A percentile compares a stretch with the other conserved stretches of the same genome.
Conservation (phyloP, 2,888 invertebrate species). For the Falcaria lacertinaria region DNA sequence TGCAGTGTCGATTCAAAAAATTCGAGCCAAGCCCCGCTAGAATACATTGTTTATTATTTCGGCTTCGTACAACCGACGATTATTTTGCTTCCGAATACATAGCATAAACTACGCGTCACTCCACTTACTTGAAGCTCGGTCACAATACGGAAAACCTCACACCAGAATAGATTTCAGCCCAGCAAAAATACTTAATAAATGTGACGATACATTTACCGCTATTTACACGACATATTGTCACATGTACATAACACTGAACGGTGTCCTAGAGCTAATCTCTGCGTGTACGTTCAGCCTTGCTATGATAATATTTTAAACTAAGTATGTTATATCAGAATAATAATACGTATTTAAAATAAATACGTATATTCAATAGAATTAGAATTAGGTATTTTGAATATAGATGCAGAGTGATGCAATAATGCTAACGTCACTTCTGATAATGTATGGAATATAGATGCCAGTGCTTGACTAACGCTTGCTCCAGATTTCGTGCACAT, state of each 20-base stretch:
- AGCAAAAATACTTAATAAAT: conserved; percentile 2
- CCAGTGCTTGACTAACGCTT: neutral
- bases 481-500: too few species aligned
- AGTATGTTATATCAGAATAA: neutral
- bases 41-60: conserved; percentile 52
- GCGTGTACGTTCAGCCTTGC: conserved; percentile 1
- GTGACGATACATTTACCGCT: neutral
- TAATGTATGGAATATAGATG: neutral
- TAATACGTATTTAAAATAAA: neutral
- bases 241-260: neutral
- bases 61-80: conserved; percentile 41
- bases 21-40: conserved; percentile 26
- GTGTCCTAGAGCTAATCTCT: neutral
- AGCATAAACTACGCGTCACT: conserved; percentile 51
- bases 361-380: too few species aligned
- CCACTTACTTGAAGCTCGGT: conserved; percentile 34
- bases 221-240: conserved; percentile 1
- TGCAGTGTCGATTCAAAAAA: conserved; percentile 22
- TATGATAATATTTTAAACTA: neutral
- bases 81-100: conserved; percentile 43
- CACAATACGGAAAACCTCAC: conserved; percentile 56
- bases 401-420: neutral
- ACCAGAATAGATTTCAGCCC: conserved; percentile 32
- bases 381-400: too few species aligned
- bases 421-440: too few species aligned